These are phyloP conservation scores for Turritopsis rubra DNA, from an alignment of 30 jellyfish, hydroid and myxozoan genomes.

Conservation along the genomic window DNA sequence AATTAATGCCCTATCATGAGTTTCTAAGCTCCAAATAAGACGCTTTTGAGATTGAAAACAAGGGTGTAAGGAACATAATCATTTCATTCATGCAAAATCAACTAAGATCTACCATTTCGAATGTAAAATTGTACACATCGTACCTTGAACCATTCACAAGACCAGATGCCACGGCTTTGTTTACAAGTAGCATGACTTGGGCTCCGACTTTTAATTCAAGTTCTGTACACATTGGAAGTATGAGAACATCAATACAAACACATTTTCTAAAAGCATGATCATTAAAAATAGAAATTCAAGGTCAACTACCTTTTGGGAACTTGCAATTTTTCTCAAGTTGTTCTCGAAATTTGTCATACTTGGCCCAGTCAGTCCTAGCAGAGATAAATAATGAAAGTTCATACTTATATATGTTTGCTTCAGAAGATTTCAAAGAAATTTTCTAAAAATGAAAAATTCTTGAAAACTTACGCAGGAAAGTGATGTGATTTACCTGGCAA, in stretches of 20 bases:
- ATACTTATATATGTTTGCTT: too few relatives aligned
- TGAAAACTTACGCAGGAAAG: neutral
- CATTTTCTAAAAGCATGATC: neutral
- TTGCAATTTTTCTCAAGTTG: neutral
- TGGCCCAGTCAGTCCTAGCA: neutral
- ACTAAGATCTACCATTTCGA: too few relatives aligned
- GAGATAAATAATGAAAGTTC: too few relatives aligned
- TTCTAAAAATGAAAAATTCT: neutral
- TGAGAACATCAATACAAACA: neutral
- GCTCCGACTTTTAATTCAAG: slow-evolving; percentile 67
- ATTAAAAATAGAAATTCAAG: neutral
- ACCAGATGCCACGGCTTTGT: slow-evolving; percentile 37
- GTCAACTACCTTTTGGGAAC: neutral
- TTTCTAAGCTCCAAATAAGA: too few relatives aligned
- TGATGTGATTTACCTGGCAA: slow-evolving; percentile 22
- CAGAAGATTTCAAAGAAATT: neutral
- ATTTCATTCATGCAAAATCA: too few relatives aligned
- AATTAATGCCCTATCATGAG: neutral
- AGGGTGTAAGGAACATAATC: too few relatives aligned
- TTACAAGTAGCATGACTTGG: slow-evolving; percentile 65
- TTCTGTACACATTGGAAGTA: slow-evolving; percentile 19
- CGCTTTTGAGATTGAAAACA: too few relatives aligned
- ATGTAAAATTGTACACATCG: neutral
- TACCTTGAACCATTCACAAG: slow-evolving; percentile 79
- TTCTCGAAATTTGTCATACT: neutral